Conservation (phyloP, 2,888 invertebrate genomes). For the Heliothis peltigera region DNA sequence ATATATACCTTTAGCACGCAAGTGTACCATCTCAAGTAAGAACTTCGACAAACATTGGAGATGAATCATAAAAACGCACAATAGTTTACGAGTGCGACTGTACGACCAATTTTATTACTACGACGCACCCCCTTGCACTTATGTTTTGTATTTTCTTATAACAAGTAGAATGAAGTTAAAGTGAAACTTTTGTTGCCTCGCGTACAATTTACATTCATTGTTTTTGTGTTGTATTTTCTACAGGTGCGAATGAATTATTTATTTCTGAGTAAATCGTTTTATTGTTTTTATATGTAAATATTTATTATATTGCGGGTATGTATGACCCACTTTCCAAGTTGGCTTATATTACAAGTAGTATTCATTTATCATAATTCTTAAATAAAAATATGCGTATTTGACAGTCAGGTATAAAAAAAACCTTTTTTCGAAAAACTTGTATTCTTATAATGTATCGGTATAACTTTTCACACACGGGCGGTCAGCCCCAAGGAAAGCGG, state of each 20-base stretch:
- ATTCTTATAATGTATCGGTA: no score
- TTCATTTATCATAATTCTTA: background rate
- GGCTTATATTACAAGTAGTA: background rate
- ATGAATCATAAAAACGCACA: constrained; percentile 89
- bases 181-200: constrained; percentile 28
- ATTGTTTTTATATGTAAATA: constrained; percentile 29
- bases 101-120: constrained; percentile 81
- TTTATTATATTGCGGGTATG: background rate
- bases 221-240: constrained; percentile 26
- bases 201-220: constrained; percentile 41
- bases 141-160: constrained; percentile 49
- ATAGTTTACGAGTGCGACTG: constrained; percentile 85
- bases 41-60: constrained; percentile 80
- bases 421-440: no score
- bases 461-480: no score
- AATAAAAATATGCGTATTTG: no score
- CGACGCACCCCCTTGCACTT: constrained; percentile 61
- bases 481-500: no score
- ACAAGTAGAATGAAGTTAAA: constrained; percentile 18
- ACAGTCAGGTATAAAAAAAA: no score
- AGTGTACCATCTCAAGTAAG: constrained; percentile 73
- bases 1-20: constrained; percentile 62
- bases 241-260: constrained; percentile 34
- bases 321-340: constrained; percentile 1
- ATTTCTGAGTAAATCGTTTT: constrained; percentile 30